Evolutionary conservation across 2,888 invertebrate species (phyloP).

Genomic region (Drosophila fungiperda): DNA sequence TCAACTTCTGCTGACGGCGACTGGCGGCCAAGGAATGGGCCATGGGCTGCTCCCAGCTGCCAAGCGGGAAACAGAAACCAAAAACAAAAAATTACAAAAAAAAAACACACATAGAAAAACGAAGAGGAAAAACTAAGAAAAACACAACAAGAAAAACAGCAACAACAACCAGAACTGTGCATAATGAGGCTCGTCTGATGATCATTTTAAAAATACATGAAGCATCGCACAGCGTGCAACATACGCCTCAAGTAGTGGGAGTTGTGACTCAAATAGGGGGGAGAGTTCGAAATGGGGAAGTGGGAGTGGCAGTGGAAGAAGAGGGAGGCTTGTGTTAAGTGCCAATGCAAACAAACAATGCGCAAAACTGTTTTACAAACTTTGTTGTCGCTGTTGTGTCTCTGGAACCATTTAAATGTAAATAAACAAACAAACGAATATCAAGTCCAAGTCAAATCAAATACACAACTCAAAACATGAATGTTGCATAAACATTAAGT

Average conservation of each 20-base stretch:
- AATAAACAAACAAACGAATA: conserved; percentile 31
- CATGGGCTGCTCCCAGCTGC: conserved; percentile 68
- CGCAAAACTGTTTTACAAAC: conserved; percentile 29
- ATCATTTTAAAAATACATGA: conserved; percentile 60
- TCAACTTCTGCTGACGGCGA: conserved; percentile 50
- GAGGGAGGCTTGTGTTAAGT: conserved; percentile 31
- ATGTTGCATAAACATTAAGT: conserved; percentile 18
- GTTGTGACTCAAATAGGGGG: conserved; percentile 5
- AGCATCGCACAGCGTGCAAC: conserved; percentile 29
- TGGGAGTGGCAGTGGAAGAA: not conserved
- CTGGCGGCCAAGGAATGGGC: conserved; percentile 75
- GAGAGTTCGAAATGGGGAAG: no score
- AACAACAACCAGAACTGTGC: conserved; percentile 31
- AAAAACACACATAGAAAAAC: conserved; percentile 35
- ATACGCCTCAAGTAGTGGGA: conserved; percentile 46
- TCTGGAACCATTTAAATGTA: conserved; percentile 25
- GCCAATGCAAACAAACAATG: conserved; percentile 51
- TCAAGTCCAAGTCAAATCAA: conserved; percentile 48
- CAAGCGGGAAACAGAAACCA: conserved; percentile 47
- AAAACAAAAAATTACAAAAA: not conserved
- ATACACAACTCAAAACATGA: conserved; percentile 26
- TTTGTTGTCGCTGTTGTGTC: conserved; percentile 31
- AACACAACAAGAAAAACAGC: conserved; percentile 11
- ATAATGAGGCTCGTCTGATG: conserved; percentile 66
- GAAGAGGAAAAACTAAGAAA: conserved; percentile 37